Conservation (phyloP, 2,113 vertebrate species). For the Cervus canadensis region DNA sequence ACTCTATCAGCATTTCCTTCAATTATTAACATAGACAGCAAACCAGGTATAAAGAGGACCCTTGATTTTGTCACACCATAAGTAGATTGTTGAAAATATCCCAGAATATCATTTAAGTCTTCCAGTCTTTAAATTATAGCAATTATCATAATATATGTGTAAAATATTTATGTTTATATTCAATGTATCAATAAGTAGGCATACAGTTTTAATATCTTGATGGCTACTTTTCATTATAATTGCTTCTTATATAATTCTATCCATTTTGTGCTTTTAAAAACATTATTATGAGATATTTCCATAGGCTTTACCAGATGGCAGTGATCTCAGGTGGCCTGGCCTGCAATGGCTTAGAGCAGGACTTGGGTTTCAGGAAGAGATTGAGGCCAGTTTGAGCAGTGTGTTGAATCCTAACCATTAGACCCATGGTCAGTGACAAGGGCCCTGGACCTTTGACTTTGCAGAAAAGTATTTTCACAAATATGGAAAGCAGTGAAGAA, state of each 20-base stretch:
- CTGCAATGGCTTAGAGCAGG: background rate
- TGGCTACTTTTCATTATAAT: background rate
- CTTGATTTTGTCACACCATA: background rate
- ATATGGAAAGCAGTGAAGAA: background rate
- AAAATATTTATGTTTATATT: background rate
- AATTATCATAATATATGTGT: background rate
- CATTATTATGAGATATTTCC: background rate
- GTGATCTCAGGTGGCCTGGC: background rate
- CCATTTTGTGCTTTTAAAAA: background rate
- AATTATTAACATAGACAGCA: background rate
- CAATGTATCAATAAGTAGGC: background rate
- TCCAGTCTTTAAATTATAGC: background rate
- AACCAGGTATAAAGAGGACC: background rate
- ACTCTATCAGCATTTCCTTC: background rate
- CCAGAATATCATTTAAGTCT: background rate
- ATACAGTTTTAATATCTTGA: background rate
- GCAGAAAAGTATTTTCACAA: background rate
- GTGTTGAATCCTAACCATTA: background rate
- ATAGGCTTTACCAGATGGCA: background rate
- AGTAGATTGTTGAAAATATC: background rate
- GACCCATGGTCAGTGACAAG: background rate
- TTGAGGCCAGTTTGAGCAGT: background rate
- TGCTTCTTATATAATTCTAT: background rate
- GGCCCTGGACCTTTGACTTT: background rate
- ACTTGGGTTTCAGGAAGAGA: background rate